These are phyloP conservation scores for Fulmarus glacialis DNA, from an alignment of 2,113 vertebrate genomes.

Conservation along the genomic window DNA sequence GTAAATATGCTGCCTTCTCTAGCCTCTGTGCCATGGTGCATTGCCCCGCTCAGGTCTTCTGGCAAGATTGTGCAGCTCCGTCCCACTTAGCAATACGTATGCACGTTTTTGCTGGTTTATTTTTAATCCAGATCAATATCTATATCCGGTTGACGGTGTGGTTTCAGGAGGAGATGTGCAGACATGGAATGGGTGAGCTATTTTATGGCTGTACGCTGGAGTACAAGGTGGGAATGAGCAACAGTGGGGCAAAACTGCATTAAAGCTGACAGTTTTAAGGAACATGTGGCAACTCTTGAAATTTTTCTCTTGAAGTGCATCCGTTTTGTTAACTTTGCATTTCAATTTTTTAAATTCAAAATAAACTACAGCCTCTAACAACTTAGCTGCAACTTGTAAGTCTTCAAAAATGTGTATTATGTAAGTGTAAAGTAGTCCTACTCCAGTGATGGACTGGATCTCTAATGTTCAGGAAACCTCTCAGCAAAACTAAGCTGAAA, in stretches of 20 bases:
- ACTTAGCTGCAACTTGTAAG: background rate
- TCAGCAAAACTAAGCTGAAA: background rate
- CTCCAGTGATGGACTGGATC: background rate
- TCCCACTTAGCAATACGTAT: rapidly evolving
- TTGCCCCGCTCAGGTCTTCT: background rate
- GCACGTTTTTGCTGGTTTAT: background rate
- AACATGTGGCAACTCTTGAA: background rate
- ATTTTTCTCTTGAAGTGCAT: background rate
- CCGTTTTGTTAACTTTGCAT: background rate
- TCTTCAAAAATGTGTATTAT: background rate
- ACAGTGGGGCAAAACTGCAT: background rate
- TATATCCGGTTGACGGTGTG: background rate
- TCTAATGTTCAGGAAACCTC: background rate
- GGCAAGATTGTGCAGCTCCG: background rate
- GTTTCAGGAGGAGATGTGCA: background rate
- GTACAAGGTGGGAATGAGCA: background rate
- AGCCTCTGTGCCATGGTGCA: rapidly evolving
- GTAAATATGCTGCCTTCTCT: rapidly evolving
- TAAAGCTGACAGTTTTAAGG: background rate
- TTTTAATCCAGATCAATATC: background rate
- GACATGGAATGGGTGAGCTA: background rate
- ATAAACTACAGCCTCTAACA: background rate
- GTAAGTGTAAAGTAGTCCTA: background rate
- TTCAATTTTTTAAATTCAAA: background rate
- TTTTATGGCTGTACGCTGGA: background rate